phyloP scores from a whole-genome alignment of 1,140 invertebrate species.

The Streblospio benedicti region DNA sequence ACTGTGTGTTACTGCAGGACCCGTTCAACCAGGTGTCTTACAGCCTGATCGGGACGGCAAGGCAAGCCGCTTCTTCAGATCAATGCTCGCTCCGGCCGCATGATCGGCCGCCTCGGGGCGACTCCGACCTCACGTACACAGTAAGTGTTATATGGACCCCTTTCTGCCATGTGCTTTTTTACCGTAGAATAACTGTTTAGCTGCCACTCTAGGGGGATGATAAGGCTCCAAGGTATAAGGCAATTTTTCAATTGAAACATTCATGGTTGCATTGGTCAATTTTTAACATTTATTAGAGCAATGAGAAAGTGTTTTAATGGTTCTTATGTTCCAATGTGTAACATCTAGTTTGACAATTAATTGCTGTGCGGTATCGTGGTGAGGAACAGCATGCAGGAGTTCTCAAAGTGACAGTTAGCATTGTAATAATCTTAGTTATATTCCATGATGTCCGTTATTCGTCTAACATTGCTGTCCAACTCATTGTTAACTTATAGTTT shows the following conservation, averaged over 20 bases:
- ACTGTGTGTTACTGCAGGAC: conserved; percentile 18
- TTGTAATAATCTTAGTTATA: not conserved
- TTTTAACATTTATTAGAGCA: not conserved
- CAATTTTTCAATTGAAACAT: no score
- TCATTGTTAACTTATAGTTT: not conserved
- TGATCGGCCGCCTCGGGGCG: conserved; percentile 67
- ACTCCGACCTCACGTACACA: conserved; percentile 21
- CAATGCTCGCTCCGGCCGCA: conserved; percentile 70
- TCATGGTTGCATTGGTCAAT: no score
- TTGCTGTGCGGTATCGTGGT: no score
- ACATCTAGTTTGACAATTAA: no score
- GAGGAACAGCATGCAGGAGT: no score
- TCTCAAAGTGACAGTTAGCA: no score
- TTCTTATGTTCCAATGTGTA: no score
- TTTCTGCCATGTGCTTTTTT: not conserved
- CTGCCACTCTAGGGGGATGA: not conserved
- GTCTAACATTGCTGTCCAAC: no score
- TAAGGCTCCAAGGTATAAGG: not conserved
- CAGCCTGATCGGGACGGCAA: conserved; percentile 26
- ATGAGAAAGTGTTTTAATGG: no score
- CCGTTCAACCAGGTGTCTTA: conserved; percentile 21
- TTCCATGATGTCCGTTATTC: not conserved
- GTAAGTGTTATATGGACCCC: conserved; percentile 12
- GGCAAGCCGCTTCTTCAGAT: conserved; percentile 60
- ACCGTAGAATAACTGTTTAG: not conserved